Base-by-base conservation (phyloP, 2,797 vertebrate species). In the Alauda arvensis region DNA sequence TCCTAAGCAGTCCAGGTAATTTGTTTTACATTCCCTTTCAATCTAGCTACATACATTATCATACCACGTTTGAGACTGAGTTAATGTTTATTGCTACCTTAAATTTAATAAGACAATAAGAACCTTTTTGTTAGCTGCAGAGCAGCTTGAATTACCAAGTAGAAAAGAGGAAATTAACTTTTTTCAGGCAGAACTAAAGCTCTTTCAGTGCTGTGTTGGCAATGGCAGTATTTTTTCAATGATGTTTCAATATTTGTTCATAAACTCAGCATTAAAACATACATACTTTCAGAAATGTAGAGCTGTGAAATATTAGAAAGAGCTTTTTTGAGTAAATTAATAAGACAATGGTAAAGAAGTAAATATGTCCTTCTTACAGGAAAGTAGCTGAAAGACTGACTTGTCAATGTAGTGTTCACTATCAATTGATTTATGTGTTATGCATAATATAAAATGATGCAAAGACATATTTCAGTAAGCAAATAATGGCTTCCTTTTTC, bases 1-100 rank as follows among this genome's bases (percentile, higher is more conserved):
- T 79, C 43, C 81, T 90, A 79, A 89, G 81, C 75, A 90, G 62
- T 93, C 49, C 81, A 82, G 46, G 77, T 94, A 80, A 91, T 95
- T 95, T 91, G 85, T 90, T 93, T 84, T 93, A 71, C 40, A 18
- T 85, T 89, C 43, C 57, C 28, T 78, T 89, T 90, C 89, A 88
- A 59, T 49, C 26, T 87, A 72, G 62, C 79, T 87, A 66, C 40
- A 28, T 92, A 82, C 29, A 76, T 45, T 33, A 80, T 79, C 65
- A 91, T 81, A 69, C 86, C 71, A 78, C 42, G 7, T 92, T 91
- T 92, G 86, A 80, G 87, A 81, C 71, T 33, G 23, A 40, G 45
- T 85, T 89, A 94, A 78, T 89, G 43, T 93, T 93, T 83, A 66
- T 84, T 87, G 81, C 90, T 79, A 60, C 56, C 76, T 93, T 75